Conservation (phyloP, 2,113 vertebrate genomes). For the Emydocephalus ijimae region DNA sequence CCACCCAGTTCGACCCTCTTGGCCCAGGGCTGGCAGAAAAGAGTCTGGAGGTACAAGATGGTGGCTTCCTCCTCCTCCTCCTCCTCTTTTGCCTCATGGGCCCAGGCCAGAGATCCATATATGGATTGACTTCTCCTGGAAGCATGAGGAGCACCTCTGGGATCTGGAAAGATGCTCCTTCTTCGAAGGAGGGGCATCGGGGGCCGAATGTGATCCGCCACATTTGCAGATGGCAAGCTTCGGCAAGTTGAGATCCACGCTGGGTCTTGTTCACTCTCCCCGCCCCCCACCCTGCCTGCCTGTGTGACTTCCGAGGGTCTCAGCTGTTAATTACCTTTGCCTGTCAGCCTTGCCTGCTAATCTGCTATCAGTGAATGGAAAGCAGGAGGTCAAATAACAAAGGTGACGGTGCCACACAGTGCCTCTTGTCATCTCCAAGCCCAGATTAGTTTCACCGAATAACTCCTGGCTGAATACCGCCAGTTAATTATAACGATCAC, state of each 20-base stretch:
- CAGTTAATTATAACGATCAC: slow-evolving; percentile 73
- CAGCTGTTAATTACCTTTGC: slow-evolving; percentile 70
- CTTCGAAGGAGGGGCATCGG: not conserved
- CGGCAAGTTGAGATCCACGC: not conserved
- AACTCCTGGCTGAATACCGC: slow-evolving; percentile 64
- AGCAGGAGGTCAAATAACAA: slow-evolving; percentile 64
- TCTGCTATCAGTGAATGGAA: slow-evolving; percentile 55
- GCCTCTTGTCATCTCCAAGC: slow-evolving; percentile 68
- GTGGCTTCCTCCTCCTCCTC: not conserved
- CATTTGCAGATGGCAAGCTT: fast-evolving
- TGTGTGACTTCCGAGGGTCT: slow-evolving; percentile 49
- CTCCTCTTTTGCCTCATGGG: not conserved
- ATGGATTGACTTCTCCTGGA: not conserved
- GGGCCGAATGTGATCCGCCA: not conserved
- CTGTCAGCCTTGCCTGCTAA: slow-evolving; percentile 64
- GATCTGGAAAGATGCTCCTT: not conserved
- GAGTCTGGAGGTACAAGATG: not conserved
- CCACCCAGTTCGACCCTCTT: not conserved
- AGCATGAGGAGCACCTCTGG: not conserved
- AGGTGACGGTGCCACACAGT: slow-evolving; percentile 62
- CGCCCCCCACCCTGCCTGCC: not conserved
- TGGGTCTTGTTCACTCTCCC: not conserved
- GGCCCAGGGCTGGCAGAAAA: not conserved
- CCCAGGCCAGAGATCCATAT: not conserved
- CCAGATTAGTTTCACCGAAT: slow-evolving; percentile 66